phyloP scores from a whole-genome alignment of 1,140 invertebrate genomes.

The Neotoxoptera formosana region DNA sequence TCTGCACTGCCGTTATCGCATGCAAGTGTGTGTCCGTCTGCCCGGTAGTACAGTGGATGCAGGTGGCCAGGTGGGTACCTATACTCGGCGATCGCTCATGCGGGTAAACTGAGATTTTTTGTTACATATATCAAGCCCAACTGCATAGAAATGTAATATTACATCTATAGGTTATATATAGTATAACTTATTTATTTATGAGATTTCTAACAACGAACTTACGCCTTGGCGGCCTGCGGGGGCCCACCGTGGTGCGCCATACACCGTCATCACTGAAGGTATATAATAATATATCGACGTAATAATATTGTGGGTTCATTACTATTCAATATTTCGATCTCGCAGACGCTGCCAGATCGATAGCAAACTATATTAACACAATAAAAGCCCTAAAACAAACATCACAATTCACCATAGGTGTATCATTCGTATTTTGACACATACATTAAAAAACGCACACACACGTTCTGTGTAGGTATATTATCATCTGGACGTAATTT shows the following conservation, averaged over 20 bases:
- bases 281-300: neutral
- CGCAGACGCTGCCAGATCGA: neutral
- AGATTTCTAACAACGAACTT: neutral
- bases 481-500: neutral
- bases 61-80: neutral
- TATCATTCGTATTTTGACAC: neutral
- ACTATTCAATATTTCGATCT: neutral
- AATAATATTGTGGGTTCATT: neutral
- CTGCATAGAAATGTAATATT: neutral
- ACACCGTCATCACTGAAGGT: neutral
- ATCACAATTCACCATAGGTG: neutral
- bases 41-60: too few species aligned
- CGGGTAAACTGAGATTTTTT: neutral
- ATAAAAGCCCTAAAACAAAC: neutral
- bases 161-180: too few species aligned
- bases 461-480: neutral
- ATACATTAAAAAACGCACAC: neutral
- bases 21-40: neutral
- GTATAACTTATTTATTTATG: too few species aligned
- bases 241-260: neutral
- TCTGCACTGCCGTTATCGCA: neutral
- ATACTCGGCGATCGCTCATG: neutral
- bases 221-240: too few species aligned
- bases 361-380: neutral
- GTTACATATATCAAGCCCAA: neutral